Conservation (phyloP, 2,113 vertebrate species). For the Cnemophilus loriae region DNA sequence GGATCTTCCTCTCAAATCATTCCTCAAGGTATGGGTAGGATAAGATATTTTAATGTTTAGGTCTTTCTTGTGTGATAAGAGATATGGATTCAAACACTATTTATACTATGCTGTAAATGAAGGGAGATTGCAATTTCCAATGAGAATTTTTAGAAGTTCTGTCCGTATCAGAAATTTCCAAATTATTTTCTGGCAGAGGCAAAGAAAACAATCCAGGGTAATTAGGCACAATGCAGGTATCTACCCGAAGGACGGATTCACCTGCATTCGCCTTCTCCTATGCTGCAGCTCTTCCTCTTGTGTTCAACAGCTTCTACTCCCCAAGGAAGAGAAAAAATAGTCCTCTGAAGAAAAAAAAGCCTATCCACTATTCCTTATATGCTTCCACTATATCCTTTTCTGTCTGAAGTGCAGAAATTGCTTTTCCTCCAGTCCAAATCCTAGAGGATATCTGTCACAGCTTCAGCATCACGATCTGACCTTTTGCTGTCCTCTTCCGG, state of each 20-base stretch:
- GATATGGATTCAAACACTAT: not conserved
- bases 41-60: not conserved
- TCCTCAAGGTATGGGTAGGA: not conserved
- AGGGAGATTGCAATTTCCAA: not conserved
- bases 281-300: not conserved
- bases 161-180: not conserved
- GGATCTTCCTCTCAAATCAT: not conserved
- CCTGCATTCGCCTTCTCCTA: not conserved
- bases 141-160: not conserved
- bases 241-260: not conserved
- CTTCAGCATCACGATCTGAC: not conserved
- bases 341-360: not conserved
- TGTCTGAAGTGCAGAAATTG: not conserved
- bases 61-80: not conserved
- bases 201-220: not conserved
- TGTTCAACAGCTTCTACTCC: not conserved
- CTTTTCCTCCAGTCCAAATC: not conserved
- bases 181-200: not conserved
- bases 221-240: not conserved
- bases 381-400: too few relatives aligned
- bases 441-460: not conserved
- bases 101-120: not conserved
- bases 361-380: not conserved
- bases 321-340: not conserved
- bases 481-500: not conserved